Evolutionary conservation across 2,888 invertebrate genomes (phyloP).

Genomic region (Erannis defoliaria): DNA sequence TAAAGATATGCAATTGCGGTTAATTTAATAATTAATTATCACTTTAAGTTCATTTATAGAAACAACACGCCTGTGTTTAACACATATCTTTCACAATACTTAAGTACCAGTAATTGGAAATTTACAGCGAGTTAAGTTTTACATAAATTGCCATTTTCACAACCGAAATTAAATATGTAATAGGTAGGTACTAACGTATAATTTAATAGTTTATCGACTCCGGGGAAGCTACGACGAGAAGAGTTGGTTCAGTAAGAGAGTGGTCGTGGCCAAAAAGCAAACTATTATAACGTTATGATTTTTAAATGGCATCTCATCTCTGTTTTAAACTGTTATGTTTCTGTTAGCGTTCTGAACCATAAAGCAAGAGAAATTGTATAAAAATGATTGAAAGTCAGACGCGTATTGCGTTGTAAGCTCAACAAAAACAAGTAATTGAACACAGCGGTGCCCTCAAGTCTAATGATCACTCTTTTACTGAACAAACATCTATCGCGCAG

Average conservation of each 20-base stretch:
- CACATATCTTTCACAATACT: slow-evolving; percentile 78
- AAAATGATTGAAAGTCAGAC: no score
- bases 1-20: slow-evolving; percentile 69
- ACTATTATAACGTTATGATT: no score
- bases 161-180: slow-evolving; percentile 86
- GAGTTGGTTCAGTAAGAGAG: no score
- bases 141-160: slow-evolving; percentile 86
- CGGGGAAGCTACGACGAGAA: slow-evolving; percentile 63
- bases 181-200: slow-evolving; percentile 77
- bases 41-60: slow-evolving; percentile 62
- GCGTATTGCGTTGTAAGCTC: no score
- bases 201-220: slow-evolving; percentile 74
- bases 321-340: no score
- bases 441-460: no score
- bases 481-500: background rate
- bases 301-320: no score
- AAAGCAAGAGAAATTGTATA: no score
- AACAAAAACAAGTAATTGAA: no score
- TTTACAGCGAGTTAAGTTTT: slow-evolving; percentile 80
- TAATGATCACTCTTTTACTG: no score
- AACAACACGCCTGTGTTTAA: slow-evolving; percentile 80
- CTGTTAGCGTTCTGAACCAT: no score
- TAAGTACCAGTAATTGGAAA: slow-evolving; percentile 78
- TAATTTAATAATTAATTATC: slow-evolving; percentile 62
- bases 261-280: no score